These are phyloP conservation scores for Cheiracanthium punctorium DNA, from an alignment of 2,888 invertebrate species.

Conservation along the genomic window DNA sequence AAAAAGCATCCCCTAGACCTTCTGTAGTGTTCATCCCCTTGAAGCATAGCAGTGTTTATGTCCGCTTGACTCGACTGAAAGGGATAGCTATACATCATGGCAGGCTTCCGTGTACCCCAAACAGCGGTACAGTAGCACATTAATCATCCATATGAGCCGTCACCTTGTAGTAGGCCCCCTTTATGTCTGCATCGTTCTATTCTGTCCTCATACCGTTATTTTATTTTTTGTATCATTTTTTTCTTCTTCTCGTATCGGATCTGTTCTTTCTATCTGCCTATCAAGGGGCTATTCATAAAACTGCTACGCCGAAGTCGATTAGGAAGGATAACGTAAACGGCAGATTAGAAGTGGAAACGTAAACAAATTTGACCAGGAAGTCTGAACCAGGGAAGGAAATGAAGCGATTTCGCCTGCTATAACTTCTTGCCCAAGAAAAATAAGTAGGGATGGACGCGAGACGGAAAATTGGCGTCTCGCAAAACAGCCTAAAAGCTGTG, in stretches of 20 bases:
- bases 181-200: slow-evolving; percentile 52
- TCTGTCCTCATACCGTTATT: slow-evolving; percentile 39
- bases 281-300: slow-evolving; percentile 48
- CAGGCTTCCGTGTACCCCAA: slow-evolving; percentile 58
- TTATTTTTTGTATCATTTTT: slow-evolving; percentile 35
- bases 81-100: slow-evolving; percentile 69
- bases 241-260: slow-evolving; percentile 14
- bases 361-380: slow-evolving; percentile 19
- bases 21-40: slow-evolving; percentile 52
- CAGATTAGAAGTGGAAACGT: slow-evolving; percentile 22
- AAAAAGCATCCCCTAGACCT: slow-evolving; percentile 59
- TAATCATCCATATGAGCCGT: slow-evolving; percentile 69
- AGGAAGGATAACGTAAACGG: slow-evolving; percentile 4
- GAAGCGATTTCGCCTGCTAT: no score
- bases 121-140: slow-evolving; percentile 62
- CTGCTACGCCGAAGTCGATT: slow-evolving; percentile 39
- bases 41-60: slow-evolving; percentile 65
- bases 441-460: no score
- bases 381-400: background rate
- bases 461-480: no score
- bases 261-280: slow-evolving; percentile 26
- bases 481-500: no score
- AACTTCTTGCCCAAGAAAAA: no score
- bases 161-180: slow-evolving; percentile 38
- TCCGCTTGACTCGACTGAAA: slow-evolving; percentile 62